Conservation (phyloP, 2,888 invertebrate species). For the Baccha elongata region DNA sequence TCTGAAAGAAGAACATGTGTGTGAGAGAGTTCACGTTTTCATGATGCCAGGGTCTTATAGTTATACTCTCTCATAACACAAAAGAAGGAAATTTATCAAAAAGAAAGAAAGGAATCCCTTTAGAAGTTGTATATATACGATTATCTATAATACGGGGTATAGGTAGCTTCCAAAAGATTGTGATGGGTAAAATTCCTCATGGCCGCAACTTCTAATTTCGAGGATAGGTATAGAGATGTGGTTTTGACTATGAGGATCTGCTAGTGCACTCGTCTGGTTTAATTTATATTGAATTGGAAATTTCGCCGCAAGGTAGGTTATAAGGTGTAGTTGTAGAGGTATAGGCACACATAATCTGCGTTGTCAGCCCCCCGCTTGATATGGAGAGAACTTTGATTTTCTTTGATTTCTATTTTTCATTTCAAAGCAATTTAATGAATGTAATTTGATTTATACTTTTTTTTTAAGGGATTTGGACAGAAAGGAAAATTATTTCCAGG, state of each 20-base stretch:
- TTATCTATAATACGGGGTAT: too few relatives aligned
- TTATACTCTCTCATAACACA: slow-evolving; percentile 69
- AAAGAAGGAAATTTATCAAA: slow-evolving; percentile 69
- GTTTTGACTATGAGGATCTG: slow-evolving; percentile 65
- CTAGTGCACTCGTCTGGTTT: slow-evolving; percentile 62
- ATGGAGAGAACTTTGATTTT: slow-evolving; percentile 49
- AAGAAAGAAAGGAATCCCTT: slow-evolving; percentile 55
- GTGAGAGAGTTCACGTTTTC: slow-evolving; percentile 44
- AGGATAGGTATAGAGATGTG: slow-evolving; percentile 70
- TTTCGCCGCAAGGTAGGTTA: slow-evolving; percentile 39
- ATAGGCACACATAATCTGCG: slow-evolving; percentile 11
- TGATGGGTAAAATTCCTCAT: slow-evolving; percentile 60
- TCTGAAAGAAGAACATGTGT: slow-evolving; percentile 18
- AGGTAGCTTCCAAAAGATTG: neutral
- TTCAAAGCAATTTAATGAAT: slow-evolving; percentile 25
- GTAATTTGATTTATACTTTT: slow-evolving; percentile 31
- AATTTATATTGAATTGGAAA: slow-evolving; percentile 71
- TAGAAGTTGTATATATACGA: neutral
- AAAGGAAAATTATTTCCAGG: slow-evolving; percentile 7
- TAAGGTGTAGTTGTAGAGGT: neutral
- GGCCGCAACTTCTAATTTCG: slow-evolving; percentile 71
- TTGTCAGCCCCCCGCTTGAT: neutral
- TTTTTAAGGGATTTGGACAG: too few relatives aligned
- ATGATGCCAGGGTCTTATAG: slow-evolving; percentile 52
- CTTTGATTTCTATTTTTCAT: slow-evolving; percentile 30